A percentile compares a stretch with the other conserved stretches of the same genome.
Evolutionary conservation across 2,113 vertebrate genomes (phyloP).

Genomic region (Nothoprocta perdicaria): DNA sequence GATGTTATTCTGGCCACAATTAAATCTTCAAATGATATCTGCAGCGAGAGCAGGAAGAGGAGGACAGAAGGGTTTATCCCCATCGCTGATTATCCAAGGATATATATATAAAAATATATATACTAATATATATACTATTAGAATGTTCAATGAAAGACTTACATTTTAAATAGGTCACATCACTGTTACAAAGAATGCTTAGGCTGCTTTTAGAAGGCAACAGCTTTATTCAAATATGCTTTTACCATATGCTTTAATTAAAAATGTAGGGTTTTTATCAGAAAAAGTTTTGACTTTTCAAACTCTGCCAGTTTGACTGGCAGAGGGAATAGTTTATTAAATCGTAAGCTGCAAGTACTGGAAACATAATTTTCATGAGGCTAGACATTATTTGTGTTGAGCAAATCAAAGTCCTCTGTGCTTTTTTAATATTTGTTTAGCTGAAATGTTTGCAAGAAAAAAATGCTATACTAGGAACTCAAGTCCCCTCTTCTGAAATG

Average conservation of each 20-base stretch:
- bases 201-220: conserved; percentile 41
- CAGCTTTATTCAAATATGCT: conserved; percentile 57
- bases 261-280: conserved; percentile 13
- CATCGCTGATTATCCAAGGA: neutral
- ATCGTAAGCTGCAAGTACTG: conserved; percentile 13
- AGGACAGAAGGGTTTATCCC: neutral
- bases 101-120: too few relatives aligned
- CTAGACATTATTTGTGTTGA: neutral
- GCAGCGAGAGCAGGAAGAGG: neutral
- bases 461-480: neutral
- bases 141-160: neutral
- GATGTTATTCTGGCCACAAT: neutral
- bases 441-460: neutral
- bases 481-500: conserved; percentile 14
- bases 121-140: neutral
- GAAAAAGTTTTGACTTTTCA: conserved; percentile 19
- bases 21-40: neutral
- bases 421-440: neutral
- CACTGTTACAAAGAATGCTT: conserved; percentile 1
- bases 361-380: neutral
- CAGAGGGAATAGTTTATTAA: conserved; percentile 9
- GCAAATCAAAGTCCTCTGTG: neutral
- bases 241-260: conserved; percentile 64
- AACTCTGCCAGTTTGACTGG: neutral
- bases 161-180: conserved; percentile 31